Conservation (phyloP, 2,888 invertebrate genomes). For the Synanthedon andrenaeformis region DNA sequence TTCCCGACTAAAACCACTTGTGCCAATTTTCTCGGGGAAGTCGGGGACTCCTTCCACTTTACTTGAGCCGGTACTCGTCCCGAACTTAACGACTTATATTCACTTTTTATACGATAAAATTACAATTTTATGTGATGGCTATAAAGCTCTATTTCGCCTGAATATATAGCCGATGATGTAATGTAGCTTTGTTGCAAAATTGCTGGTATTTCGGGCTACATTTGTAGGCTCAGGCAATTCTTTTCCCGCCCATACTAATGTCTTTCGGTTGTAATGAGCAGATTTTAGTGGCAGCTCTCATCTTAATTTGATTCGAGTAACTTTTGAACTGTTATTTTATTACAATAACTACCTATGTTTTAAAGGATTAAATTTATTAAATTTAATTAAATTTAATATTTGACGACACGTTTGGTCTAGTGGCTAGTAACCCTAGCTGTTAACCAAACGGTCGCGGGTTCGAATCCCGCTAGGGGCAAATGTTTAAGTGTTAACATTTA, state of each 20-base stretch:
- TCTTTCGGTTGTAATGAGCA: constrained; percentile 60
- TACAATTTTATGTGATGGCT: constrained; percentile 18
- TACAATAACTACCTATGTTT: too few species aligned
- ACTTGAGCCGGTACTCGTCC: constrained; percentile 48
- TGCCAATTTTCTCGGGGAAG: constrained; percentile 63
- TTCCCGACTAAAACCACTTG: constrained; percentile 66
- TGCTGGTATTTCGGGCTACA: constrained; percentile 41
- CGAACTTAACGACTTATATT: constrained; percentile 35
- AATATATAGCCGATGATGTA: constrained; percentile 7
- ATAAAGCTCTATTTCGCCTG: constrained; percentile 30
- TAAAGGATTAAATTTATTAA: too few species aligned
- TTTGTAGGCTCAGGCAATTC: constrained; percentile 56
- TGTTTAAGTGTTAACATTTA: too few species aligned
- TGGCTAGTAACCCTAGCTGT: too few species aligned
- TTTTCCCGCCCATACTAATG: constrained; percentile 57
- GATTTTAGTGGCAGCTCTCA: constrained; percentile 48
- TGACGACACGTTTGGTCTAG: too few species aligned
- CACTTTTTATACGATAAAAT: constrained; percentile 24
- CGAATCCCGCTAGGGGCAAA: too few species aligned
- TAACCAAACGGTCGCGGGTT: too few species aligned
- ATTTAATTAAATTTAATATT: too few species aligned
- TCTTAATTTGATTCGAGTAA: constrained; percentile 28
- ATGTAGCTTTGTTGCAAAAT: constrained; percentile 11
- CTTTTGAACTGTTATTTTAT: not conserved
- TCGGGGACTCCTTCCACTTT: constrained; percentile 58